phyloP scores from a whole-genome alignment of 92 coral and sea anemone genomes.

The Porites lobata region DNA sequence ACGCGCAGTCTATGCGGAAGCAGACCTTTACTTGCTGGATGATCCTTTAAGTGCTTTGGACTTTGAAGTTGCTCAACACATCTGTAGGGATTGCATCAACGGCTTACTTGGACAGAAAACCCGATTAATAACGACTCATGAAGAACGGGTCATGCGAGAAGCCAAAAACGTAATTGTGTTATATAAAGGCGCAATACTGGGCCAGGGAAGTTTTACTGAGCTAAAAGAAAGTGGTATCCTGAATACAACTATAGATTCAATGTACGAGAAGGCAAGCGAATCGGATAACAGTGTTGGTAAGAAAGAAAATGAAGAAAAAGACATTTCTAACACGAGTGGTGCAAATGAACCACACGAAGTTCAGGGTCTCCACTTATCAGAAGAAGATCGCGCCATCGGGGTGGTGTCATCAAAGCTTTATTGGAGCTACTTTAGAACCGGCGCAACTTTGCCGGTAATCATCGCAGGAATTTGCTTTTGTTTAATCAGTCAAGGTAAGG shows the following conservation, averaged over 20 bases:
- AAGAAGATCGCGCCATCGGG: neutral
- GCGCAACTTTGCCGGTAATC: neutral
- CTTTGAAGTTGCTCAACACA: neutral
- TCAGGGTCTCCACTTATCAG: neutral
- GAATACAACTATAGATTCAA: neutral
- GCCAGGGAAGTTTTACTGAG: neutral
- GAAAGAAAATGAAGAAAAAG: neutral
- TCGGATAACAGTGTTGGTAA: neutral
- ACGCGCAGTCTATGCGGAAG: neutral
- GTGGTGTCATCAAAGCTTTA: neutral
- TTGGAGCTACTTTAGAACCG: neutral
- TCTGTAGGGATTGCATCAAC: neutral
- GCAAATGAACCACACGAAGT: neutral
- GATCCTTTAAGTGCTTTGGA: slow-evolving; percentile 11
- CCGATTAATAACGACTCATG: neutral
- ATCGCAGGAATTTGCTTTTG: neutral
- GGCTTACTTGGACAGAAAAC: neutral
- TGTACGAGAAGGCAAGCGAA: neutral
- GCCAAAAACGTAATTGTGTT: neutral
- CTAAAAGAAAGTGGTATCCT: neutral
- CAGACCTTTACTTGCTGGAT: neutral
- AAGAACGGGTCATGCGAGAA: neutral
- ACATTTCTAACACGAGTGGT: neutral
- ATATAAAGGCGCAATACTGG: neutral
- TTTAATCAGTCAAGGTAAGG: neutral